Conservation (phyloP, 2,113 vertebrate genomes). For the Muscicapa adusta region DNA sequence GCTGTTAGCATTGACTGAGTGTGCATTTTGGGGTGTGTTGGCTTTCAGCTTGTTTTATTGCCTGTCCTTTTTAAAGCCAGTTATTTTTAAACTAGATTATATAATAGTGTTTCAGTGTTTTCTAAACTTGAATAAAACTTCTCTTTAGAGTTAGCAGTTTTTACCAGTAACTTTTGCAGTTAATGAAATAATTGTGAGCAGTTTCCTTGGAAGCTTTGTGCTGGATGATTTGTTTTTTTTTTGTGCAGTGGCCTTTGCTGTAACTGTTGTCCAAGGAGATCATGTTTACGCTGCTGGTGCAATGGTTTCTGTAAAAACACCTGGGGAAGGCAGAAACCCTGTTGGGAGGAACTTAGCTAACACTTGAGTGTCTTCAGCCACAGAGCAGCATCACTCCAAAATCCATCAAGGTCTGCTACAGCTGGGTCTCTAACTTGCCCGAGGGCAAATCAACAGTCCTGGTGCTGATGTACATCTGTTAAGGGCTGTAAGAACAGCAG, state of each 20-base stretch:
- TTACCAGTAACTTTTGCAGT: background rate
- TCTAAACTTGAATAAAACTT: background rate
- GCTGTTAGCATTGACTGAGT: background rate
- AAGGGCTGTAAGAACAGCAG: background rate
- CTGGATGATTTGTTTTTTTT: background rate
- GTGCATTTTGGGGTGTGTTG: background rate
- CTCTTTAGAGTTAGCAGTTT: background rate
- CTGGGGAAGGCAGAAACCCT: background rate
- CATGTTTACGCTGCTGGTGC: rapidly evolving
- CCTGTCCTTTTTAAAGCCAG: background rate
- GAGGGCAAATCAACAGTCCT: background rate
- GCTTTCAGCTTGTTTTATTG: background rate
- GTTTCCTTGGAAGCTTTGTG: rapidly evolving
- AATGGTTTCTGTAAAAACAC: background rate
- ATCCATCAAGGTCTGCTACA: background rate
- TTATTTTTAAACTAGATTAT: background rate
- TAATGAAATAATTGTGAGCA: no score
- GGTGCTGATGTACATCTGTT: background rate
- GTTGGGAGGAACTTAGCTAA: background rate
- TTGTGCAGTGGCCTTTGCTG: background rate
- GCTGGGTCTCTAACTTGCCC: background rate
- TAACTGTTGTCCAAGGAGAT: background rate
- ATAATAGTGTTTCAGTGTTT: background rate
- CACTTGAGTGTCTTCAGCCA: background rate
- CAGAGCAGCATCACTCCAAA: background rate